Conservation (phyloP, 1,140 invertebrate genomes). For the Atta cephalotes region DNA sequence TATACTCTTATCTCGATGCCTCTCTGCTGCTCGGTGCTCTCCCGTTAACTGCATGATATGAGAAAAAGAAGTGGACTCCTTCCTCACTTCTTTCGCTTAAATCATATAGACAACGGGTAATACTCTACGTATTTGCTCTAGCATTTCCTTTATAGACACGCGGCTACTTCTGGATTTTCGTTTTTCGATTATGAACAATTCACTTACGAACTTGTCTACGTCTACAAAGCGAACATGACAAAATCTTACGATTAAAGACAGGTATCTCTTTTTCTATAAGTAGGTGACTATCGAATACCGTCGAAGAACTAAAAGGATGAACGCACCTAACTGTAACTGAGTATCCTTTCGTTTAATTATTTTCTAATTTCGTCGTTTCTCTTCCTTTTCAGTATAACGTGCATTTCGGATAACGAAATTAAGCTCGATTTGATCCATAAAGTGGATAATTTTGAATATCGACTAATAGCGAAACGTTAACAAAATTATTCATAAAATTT, state of each 20-base stretch:
- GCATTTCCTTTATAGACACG: conserved; percentile 61
- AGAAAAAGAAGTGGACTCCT: conserved; percentile 7
- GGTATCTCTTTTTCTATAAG: conserved; percentile 51
- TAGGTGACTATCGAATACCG: conserved; percentile 50
- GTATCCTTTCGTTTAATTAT: conserved; percentile 29
- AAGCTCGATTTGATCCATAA: not conserved
- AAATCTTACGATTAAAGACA: conserved; percentile 75
- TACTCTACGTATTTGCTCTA: conserved; percentile 56
- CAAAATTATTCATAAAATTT: conserved; percentile 2
- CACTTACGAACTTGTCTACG: conserved; percentile 54
- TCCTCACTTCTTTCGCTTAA: not conserved
- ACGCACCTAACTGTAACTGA: conserved; percentile 38
- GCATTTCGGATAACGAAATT: not conserved
- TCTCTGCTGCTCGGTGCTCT: conserved; percentile 19
- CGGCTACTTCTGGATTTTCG: conserved; percentile 62
- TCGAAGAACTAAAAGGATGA: conserved; percentile 57
- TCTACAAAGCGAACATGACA: conserved; percentile 74
- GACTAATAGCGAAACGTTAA: not conserved
- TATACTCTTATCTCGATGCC: conserved; percentile 47
- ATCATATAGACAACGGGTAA: conserved; percentile 34
- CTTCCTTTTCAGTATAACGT: not conserved
- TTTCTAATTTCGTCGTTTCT: not conserved
- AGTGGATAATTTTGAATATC: conserved; percentile 17
- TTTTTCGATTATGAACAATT: conserved; percentile 44
- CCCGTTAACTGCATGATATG: not conserved